Base-by-base conservation (phyloP, 30 jellyfish, hydroid and myxozoan genomes). In the Catostylus mosaicus region DNA sequence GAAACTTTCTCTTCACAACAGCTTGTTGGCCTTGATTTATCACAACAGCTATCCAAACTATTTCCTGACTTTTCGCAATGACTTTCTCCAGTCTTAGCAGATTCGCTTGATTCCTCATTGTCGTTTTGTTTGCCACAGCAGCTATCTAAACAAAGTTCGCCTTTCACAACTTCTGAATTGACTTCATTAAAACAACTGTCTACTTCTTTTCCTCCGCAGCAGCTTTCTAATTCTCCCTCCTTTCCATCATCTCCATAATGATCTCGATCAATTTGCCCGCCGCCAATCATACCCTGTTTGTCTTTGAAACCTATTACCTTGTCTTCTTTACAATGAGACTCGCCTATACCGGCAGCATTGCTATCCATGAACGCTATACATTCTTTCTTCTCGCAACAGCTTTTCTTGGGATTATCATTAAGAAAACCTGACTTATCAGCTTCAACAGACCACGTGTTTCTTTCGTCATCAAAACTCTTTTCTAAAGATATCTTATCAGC, bases 161-260 rank as follows among this genome's bases (percentile, higher is more conserved):
- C 29, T 1, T 3, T n/a, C 37, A 16, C 34, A 1, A 11, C 82
- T 33, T 32, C 65, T 22, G 65, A 26, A 26, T 20, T 66, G 24
- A 1, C 18, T 19, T 35, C 9, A 16, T 19, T 38, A 16, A 14
- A n/a, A 11, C 37, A 5, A 38, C 43, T 26, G 29, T 22, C 16
- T n/a, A 34, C 6, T 9, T 69, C 67, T 35, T 69, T 23, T 6
- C 29, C 65, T n/a, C 30, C 51, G 26, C 82, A 69, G 27, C 82
- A 69, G 27, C 31, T 27, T 35, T 11, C 60, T 34, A 5, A 23
- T 4, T 27, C 60, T 5, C 65, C 19, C 40, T 22, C 37, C 10
- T 45, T 45, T 32, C 50, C 27, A 0, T 23, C 77, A 16, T 7
- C 18, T 12, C 33, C 5, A 56, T 0, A n/a, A 56, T n/a, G 27